Evolutionary conservation across 2,797 vertebrate species (phyloP), one percentile per base, ranked within the genome.

Genomic region (Myiotriccus ornatus): DNA sequence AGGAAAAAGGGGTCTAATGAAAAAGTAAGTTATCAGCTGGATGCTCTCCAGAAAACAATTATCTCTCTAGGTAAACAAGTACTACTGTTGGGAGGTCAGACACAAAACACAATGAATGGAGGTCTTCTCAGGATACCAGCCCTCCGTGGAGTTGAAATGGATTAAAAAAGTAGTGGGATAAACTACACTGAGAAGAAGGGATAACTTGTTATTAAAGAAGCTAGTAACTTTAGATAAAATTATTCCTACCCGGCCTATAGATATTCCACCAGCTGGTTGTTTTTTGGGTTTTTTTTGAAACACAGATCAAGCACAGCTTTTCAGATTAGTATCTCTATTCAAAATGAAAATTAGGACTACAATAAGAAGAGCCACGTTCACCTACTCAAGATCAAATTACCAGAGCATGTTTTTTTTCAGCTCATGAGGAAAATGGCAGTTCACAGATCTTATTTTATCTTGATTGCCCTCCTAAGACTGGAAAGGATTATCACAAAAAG

Each of bases 11-110:
- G 34, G 67, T 73, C 84, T 93, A 93, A 84, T 90, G 85, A 92
- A 94, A 92, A 96, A 87, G 84, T 76, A 86, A 96, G 94, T 76
- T 92, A 93, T 80, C 93, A 94, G 69, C 52, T 97, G 94, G 94
- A 90, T 53, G 50, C 47, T 75, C 30, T 95, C 95, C 93, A 96
- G 76, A 84, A 90, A 93, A 77, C 67, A 96, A 95, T 89, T 93
- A 75, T 84, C 68, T 85, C 87, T 84, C 46, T 70, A 96, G 94
- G 91, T 94, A 96, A 94, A 97, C 95, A 93, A 92, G 46, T 67
- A 64, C 90, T 95, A 35, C 84, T 86, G 76, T 80, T 90, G 69
- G 87, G 79, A 92, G 78, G 93, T 94, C 90, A 95, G 69, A 71
- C 57, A 94, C 56, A 64, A 88, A 93, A 59, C 1, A 0, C 68